Base-by-base conservation (phyloP, 2,113 vertebrate genomes). In the Elgaria multicarinata region DNA sequence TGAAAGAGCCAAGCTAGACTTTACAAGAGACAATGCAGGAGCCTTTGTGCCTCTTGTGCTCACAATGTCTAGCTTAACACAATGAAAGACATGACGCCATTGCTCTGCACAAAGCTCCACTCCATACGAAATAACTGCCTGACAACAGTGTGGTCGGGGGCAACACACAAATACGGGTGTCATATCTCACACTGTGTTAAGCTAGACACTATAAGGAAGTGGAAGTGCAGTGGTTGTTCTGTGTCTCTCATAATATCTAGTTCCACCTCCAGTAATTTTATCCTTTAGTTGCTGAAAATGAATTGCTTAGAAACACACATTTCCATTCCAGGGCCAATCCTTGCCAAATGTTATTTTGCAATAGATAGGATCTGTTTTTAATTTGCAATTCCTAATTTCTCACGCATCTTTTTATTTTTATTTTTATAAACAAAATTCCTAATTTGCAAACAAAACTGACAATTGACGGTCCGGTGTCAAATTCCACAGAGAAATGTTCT, bases 371-470 rank as follows among this genome's bases (percentile, higher is more conserved):
- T 95, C 94, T 96, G 93, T 77, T 95, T 94, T 86, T 95, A 94
- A 93, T 96, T 97, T 97, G 90, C 90, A 91, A 90, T 91, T 95
- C 93, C 86, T 90, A 91, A 94, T 93, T 95, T 93, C 83, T 90
- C 96, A 91, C 95, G 94, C 93, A 93, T 53, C 44, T 94, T 96
- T 94, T 94, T 92, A 93, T 50, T 28, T n/a, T 64, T 14, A 94
- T 95, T 95, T 95, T 92, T 92, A 39, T 22, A 77, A 76, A 33
- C 92, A 93, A 91, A 93, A 94, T 95, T 94, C 79, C 92, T 94
- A 93, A 94, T 96, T 93, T 95, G 83, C 94, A 96, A 96, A 95
- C 92, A 94, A 90, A 96, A 91, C 94, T 91, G 90, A 91, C 93
- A 67, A 87, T 91, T 4, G 2, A 90, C 89, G 82, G 83, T 78